Evolutionary conservation across 2,888 invertebrate genomes (phyloP).

Genomic region (Drosophila pseudotakahashii): DNA sequence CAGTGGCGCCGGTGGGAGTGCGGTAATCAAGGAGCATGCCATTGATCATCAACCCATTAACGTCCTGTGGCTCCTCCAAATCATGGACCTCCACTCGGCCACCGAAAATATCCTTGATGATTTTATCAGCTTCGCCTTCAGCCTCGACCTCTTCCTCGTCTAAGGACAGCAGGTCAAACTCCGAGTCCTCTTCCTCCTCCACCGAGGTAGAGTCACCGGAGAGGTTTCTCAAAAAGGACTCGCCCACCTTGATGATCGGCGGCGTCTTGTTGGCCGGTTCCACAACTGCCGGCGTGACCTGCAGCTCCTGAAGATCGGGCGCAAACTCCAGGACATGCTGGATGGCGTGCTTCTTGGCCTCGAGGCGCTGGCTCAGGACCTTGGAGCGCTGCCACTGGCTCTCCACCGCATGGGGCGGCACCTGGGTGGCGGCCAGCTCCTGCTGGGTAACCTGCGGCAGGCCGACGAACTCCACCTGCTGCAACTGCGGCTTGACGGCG

Average conservation of each 20-base stretch:
- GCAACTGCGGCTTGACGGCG: slow-evolving; percentile 18
- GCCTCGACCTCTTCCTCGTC: slow-evolving; percentile 1
- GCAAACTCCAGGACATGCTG: slow-evolving; percentile 61
- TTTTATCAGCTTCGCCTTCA: neutral
- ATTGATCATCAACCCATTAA: slow-evolving; percentile 65
- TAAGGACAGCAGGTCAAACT: neutral
- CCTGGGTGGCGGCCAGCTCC: slow-evolving; percentile 36
- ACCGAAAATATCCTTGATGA: accelerated
- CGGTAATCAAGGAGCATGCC: slow-evolving; percentile 47
- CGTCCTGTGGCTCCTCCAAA: neutral
- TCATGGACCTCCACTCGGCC: neutral
- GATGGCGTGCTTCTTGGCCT: slow-evolving; percentile 46
- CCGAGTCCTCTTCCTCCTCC: slow-evolving; percentile 5
- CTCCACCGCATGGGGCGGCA: neutral
- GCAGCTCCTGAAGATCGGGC: slow-evolving; percentile 64
- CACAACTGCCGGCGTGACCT: slow-evolving; percentile 45
- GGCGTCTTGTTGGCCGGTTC: neutral
- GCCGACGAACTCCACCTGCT: slow-evolving; percentile 53
- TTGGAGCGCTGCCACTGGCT: slow-evolving; percentile 63
- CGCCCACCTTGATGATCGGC: neutral
- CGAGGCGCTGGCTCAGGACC: slow-evolving; percentile 49
- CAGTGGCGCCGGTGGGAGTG: slow-evolving; percentile 23
- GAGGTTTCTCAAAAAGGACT: neutral
- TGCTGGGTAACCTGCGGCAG: slow-evolving; percentile 37
- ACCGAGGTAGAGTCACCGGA: slow-evolving; percentile 9